Conservation (phyloP, 2,888 invertebrate genomes). For the Drosophila pseudotakahashii region DNA sequence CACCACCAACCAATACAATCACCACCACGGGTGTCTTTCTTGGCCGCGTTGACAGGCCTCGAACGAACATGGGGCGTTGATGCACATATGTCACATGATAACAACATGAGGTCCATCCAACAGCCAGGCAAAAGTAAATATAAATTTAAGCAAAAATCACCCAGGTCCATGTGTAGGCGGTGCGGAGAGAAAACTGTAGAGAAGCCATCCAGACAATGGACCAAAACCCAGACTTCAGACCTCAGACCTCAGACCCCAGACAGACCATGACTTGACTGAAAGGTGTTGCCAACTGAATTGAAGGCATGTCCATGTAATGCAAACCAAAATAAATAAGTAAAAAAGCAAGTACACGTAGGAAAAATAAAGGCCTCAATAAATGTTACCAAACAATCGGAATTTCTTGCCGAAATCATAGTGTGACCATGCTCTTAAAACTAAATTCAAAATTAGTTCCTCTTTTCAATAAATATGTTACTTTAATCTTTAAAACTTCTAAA, state of each 20-base stretch:
- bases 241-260: conserved; percentile 24
- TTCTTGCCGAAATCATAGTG: background rate
- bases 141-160: conserved; percentile 81
- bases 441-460: no score
- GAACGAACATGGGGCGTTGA: conserved; percentile 78
- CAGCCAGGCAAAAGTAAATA: conserved; percentile 64
- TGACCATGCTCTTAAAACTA: background rate
- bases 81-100: conserved; percentile 82
- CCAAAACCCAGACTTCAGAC: conserved; percentile 13
- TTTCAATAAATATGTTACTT: no score
- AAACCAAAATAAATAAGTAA: conserved; percentile 36
- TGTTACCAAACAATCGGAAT: background rate
- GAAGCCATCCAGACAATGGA: conserved; percentile 41
- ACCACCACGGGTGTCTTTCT: conserved; percentile 50
- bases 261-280: conserved; percentile 72
- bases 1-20: conserved; percentile 5
- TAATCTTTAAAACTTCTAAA: no score
- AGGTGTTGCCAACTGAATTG: conserved; percentile 79
- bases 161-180: conserved; percentile 73
- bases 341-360: conserved; percentile 6
- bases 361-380: background rate
- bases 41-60: conserved; percentile 50
- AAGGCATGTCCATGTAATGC: conserved; percentile 52
- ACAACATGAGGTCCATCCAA: conserved; percentile 72
- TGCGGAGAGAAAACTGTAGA: conserved; percentile 24